Evolutionary conservation across 1,140 invertebrate genomes (phyloP), one percentile per base, ranked within the genome.

Genomic region (Pteromalus puparum): DNA sequence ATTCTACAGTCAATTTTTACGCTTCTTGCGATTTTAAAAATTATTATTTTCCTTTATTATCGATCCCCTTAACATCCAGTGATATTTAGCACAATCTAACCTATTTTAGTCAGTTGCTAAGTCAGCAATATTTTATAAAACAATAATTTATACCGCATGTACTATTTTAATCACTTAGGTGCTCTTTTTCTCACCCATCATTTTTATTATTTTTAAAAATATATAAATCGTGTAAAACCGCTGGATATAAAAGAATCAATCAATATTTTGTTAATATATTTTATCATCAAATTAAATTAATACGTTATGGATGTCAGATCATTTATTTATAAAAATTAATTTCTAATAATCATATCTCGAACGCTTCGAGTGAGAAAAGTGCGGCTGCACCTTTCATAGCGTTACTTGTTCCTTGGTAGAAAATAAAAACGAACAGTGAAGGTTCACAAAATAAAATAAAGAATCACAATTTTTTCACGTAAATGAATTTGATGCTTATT

Each of bases 401-500:
- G 21, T 18, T 21, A 21, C 38, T 73, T 73, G 15, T 38, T 26
- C 42, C 42, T 26, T 24, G n/a, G 9, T 34, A 61, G 21, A 9
- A 61, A 61, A 61, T 3, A 61, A 7, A 53, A 21, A 15, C 53
- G 53, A 61, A n/a, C 18, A n/a, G 53, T 70, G 67, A 70, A 68
- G 26, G n/a, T 26, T 68, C 24, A 28, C 24, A 2, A 68, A 68
- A 68, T 61, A 61, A 77, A 53, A 26, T 77, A 77, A 77, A 77
- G 18, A 76, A 82, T 61, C 2, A 73, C 73, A 76, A 42, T 42
- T 42, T 38, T 38, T 42, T 74, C 65, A 48, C 67, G 76, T 76
- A 15, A 34, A 48, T 21, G 1, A 82, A 76, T 46, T 24, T 70
- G 28, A 28, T 70, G 30, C 24, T 70, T 30, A 70, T 28, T 70